Base-by-base conservation (phyloP, 2,113 vertebrate genomes). In the Bufo gargarizans region DNA sequence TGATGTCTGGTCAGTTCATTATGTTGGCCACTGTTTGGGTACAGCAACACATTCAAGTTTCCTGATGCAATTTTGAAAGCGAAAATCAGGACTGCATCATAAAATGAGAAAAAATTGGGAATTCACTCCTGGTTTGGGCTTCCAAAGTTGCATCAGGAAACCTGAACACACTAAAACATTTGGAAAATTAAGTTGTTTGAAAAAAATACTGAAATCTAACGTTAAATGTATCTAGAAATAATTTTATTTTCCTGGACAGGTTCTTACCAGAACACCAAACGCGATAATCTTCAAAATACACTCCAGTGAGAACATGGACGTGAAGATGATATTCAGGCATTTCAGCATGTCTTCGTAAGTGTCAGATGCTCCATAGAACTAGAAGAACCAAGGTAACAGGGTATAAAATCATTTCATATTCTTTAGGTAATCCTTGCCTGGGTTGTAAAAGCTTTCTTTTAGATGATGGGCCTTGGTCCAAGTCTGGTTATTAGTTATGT, bases 221-320 rank as follows among this genome's bases (percentile, higher is more conserved):
- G 17, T 19, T 17, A 5, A 17, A 63, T 63, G 1, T 20, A 61
- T 61, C 3, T 61, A 63, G 5, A 17, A 63, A 63, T 63, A 63
- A 6, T 20, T 63, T 4, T 63, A 6, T 43, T 71, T 4, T 71
- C 13, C 12, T 14, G 4, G 5, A 43, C 6, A n/a, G 7, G 10
- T 59, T 85, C 96, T 11, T 92, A 98, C 98, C 96, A 99, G 92
- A 22, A 97, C 97, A 74, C 97, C 97, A 76, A 99, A 99, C 85
- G 97, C 98, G 63, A 98, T 96, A 91, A 99, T 97, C 94, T 99
- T 99, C 91, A 99, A 94, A 90, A 97, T 93, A 63, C 98, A 99
- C 84, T 99, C 98, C 94, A 99, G 91, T 63, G 98, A 98, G 93
- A 99, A 99, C 91, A 99, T 96, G 77, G 96, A 96, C 1, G 98